phyloP scores from a whole-genome alignment of 2,888 invertebrate species.

The Ophion slaviceki region DNA sequence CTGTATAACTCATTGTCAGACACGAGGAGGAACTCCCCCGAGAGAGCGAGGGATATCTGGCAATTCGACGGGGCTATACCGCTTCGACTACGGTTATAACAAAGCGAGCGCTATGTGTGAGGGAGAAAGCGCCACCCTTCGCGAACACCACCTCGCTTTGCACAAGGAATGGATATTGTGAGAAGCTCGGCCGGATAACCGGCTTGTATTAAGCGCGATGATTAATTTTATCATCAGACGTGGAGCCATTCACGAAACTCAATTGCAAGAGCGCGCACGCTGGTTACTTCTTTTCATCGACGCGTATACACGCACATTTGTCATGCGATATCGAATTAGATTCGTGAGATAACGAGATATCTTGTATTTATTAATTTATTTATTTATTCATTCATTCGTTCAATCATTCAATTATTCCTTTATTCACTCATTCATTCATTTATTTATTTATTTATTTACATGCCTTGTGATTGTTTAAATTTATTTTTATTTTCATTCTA shows the following conservation, averaged over 20 bases:
- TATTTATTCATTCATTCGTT: too few relatives aligned
- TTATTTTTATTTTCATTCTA: too few relatives aligned
- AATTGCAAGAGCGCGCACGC: constrained; percentile 1
- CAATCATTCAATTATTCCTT: not conserved
- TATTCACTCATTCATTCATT: not conserved
- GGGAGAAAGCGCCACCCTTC: constrained; percentile 28
- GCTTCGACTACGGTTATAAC: too few relatives aligned
- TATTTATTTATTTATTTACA: not conserved
- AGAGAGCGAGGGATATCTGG: constrained; percentile 51
- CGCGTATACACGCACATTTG: not conserved
- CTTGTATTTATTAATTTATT: too few relatives aligned
- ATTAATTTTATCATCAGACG: constrained; percentile 28
- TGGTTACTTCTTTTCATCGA: not conserved
- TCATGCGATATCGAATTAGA: too few relatives aligned
- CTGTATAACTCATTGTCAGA: constrained; percentile 68
- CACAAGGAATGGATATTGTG: constrained; percentile 30
- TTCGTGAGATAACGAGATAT: too few relatives aligned
- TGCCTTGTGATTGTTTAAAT: too few relatives aligned
- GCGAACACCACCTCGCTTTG: constrained; percentile 15
- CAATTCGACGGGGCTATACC: constrained; percentile 22
- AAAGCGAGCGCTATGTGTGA: not conserved
- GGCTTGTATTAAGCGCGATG: constrained; percentile 23
- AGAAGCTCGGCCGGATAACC: constrained; percentile 17
- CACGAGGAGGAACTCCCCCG: constrained; percentile 41
- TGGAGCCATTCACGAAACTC: constrained; percentile 8